Percentiles rank a stretch among this genome's conserved stretches.
These are phyloP conservation scores for Gortyna flavago DNA, from an alignment of 2,888 invertebrate species.

Conservation along the genomic window DNA sequence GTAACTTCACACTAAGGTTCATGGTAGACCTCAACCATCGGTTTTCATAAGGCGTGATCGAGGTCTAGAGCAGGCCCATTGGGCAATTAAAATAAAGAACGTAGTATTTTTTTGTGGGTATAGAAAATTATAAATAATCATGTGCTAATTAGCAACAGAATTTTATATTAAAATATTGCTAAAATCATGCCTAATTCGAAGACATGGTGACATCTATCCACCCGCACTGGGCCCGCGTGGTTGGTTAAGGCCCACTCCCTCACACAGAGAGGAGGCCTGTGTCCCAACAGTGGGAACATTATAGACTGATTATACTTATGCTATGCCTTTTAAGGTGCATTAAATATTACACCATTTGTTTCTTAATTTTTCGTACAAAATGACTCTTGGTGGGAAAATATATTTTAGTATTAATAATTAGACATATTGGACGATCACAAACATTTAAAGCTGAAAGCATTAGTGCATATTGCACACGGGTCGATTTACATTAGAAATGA, in stretches of 20 bases:
- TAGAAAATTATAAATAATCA: neutral
- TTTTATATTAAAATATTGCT: neutral
- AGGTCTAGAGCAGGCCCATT: no score
- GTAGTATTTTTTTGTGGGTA: no score
- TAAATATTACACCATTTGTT: neutral
- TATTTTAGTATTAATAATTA: conserved; percentile 27
- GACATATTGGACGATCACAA: conserved; percentile 50
- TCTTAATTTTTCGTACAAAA: conserved; percentile 11
- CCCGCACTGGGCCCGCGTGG: no score
- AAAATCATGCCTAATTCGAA: neutral
- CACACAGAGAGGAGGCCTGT: no score
- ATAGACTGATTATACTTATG: no score
- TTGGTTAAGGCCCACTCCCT: no score
- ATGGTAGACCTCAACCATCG: neutral
- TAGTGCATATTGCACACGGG: conserved; percentile 72
- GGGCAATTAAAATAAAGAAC: neutral
- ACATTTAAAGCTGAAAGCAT: conserved; percentile 75
- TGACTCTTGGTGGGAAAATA: neutral
- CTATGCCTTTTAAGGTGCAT: neutral
- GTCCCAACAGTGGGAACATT: no score
- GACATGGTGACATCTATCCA: no score
- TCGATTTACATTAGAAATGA: conserved; percentile 42
- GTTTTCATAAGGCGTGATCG: neutral
- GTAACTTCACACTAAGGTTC: neutral
- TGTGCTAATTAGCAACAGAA: neutral